Evolutionary conservation across 2,888 invertebrate genomes (phyloP).

Genomic region (Hybos culiciformis): DNA sequence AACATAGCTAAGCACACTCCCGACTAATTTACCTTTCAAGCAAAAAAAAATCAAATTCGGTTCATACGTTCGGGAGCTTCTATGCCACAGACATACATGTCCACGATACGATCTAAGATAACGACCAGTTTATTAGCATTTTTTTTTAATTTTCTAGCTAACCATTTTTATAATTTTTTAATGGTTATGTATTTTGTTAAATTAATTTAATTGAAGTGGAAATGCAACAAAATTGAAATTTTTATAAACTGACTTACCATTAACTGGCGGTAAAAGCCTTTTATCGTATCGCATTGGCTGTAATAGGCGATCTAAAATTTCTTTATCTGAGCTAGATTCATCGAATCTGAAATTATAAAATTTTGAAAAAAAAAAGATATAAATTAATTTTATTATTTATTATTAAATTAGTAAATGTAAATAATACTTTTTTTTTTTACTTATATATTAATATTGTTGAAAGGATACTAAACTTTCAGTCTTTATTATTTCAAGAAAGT

Average conservation of each 20-base stretch:
- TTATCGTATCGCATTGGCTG: constrained; percentile 83
- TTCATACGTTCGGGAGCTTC: too few species aligned
- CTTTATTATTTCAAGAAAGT: not conserved
- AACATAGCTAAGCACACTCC: too few species aligned
- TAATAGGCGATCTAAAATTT: constrained; percentile 80
- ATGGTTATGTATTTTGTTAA: too few species aligned
- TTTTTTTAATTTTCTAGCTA: too few species aligned
- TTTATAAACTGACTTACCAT: constrained; percentile 44
- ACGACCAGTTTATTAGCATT: too few species aligned
- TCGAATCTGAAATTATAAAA: constrained; percentile 52
- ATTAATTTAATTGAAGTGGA: too few species aligned
- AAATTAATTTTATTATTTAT: not conserved
- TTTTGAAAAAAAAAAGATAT: constrained; percentile 8
- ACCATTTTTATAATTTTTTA: too few species aligned
- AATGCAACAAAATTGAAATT: not conserved
- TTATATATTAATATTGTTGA: constrained; percentile 1
- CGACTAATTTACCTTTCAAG: too few species aligned
- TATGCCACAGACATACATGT: too few species aligned
- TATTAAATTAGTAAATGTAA: not conserved
- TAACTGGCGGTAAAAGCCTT: constrained; percentile 79
- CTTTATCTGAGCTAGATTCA: constrained; percentile 84
- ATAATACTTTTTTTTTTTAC: not conserved
- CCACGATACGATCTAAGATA: too few species aligned
- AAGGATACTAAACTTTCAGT: constrained; percentile 6
- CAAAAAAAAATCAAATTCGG: too few species aligned